Percentiles rank a stretch among this genome's conserved stretches.
These are phyloP conservation scores for Heliconius eleuchia DNA, from an alignment of 1,140 invertebrate genomes.

Conservation along the genomic window DNA sequence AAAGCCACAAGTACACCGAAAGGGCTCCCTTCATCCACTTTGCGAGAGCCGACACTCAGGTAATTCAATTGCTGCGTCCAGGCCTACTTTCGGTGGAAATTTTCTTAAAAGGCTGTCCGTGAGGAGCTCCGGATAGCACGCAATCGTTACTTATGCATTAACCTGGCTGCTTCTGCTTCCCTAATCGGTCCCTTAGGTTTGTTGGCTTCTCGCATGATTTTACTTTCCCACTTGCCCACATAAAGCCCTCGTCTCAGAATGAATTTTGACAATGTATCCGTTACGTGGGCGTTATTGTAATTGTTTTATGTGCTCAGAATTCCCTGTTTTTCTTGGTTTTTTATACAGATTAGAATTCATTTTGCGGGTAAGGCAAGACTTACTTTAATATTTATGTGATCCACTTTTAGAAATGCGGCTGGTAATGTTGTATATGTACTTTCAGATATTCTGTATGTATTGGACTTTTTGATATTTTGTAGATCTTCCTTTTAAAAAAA, in stretches of 20 bases:
- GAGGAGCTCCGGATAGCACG: slow-evolving; percentile 51
- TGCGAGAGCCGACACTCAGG: slow-evolving; percentile 34
- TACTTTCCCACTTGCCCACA: slow-evolving; percentile 55
- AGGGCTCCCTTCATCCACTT: slow-evolving; percentile 37
- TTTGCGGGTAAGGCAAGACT: slow-evolving; percentile 11
- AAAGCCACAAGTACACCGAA: slow-evolving; percentile 9
- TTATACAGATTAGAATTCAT: slow-evolving; percentile 2
- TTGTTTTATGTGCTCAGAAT: slow-evolving; percentile 37
- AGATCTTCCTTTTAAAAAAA: too few relatives aligned
- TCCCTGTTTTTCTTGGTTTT: neutral
- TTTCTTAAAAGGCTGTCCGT: slow-evolving; percentile 62
- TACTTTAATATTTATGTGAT: slow-evolving; percentile 15
- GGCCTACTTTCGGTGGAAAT: slow-evolving; percentile 51
- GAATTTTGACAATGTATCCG: slow-evolving; percentile 39
- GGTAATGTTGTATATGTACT: neutral
- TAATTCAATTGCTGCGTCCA: slow-evolving; percentile 45
- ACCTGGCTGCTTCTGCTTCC: slow-evolving; percentile 49
- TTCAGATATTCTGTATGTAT: neutral
- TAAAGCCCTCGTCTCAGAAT: slow-evolving; percentile 26
- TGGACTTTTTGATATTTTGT: neutral
- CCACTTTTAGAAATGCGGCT: neutral
- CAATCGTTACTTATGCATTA: slow-evolving; percentile 71
- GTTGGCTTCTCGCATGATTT: slow-evolving; percentile 55
- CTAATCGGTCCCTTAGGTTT: slow-evolving; percentile 57
- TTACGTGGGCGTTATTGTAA: slow-evolving; percentile 34